Evolutionary conservation across 2,888 invertebrate genomes (phyloP).

Genomic region (Loripinus fragilis): DNA sequence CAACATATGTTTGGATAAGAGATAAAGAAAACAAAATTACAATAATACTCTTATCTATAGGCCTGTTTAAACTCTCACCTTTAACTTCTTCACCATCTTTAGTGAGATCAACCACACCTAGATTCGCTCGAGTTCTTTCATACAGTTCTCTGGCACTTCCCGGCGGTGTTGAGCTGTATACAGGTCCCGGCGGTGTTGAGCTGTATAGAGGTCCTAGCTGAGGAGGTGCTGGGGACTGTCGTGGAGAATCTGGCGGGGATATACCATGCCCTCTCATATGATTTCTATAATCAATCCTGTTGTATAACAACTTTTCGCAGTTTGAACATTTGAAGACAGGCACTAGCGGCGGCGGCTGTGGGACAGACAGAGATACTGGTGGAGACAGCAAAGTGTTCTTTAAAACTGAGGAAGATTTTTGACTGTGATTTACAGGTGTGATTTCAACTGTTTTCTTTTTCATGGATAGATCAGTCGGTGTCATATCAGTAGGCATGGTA

Average conservation of each 20-base stretch:
- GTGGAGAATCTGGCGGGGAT: slow-evolving; percentile 25
- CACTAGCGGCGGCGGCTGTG: slow-evolving; percentile 33
- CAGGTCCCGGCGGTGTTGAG: too few relatives aligned
- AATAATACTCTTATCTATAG: too few relatives aligned
- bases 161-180: too few relatives aligned
- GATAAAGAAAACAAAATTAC: too few relatives aligned
- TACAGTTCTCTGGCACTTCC: too few relatives aligned
- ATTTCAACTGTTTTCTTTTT: slow-evolving; percentile 5
- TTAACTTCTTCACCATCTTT: background rate
- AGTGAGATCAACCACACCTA: background rate
- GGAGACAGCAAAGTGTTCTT: background rate
- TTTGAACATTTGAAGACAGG: slow-evolving; percentile 53
- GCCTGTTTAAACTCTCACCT: too few relatives aligned
- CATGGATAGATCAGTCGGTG: slow-evolving; percentile 12
- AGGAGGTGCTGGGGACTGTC: background rate
- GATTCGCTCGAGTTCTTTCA: background rate
- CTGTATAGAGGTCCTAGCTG: background rate
- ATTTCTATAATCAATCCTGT: slow-evolving; percentile 41
- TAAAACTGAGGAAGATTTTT: background rate
- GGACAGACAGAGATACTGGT: background rate
- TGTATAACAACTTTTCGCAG: slow-evolving; percentile 50
- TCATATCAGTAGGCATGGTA: background rate
- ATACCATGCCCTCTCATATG: slow-evolving; percentile 51
- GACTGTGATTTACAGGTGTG: slow-evolving; percentile 8
- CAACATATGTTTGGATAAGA: too few relatives aligned